Percentiles rank a stretch among this genome's conserved stretches.
These are phyloP conservation scores for Deilephila porcellus DNA, from an alignment of 2,888 invertebrate genomes.

Conservation along the genomic window DNA sequence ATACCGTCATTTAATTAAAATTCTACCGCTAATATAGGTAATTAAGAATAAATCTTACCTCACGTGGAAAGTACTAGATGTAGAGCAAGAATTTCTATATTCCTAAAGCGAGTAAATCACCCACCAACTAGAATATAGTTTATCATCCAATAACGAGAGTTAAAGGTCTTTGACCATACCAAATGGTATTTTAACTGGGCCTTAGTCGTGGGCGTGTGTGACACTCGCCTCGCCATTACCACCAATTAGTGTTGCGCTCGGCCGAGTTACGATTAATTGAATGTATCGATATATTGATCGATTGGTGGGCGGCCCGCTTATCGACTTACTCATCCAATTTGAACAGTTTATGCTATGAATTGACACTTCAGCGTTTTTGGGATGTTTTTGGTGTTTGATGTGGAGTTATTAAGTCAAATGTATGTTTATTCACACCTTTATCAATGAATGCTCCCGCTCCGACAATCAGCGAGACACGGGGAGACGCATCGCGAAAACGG, in stretches of 20 bases:
- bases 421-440: background rate
- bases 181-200: constrained; percentile 28
- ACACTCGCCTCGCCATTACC: constrained; percentile 32
- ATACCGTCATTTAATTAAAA: no score
- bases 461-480: no score
- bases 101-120: background rate
- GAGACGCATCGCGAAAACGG: no score
- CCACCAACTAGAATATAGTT: background rate
- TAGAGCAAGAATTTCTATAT: background rate
- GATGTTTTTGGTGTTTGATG: background rate
- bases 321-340: constrained; percentile 34
- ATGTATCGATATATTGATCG: constrained; percentile 80
- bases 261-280: constrained; percentile 64
- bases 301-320: constrained; percentile 51
- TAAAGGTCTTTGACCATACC: constrained; percentile 28
- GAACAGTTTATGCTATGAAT: constrained; percentile 24
- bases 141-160: constrained; percentile 23
- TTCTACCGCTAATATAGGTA: no score
- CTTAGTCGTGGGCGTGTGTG: constrained; percentile 19
- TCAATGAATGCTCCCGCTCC: no score
- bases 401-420: no score
- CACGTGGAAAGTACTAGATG: background rate
- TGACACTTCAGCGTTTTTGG: constrained; percentile 24
- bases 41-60: no score
- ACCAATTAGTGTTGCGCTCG: constrained; percentile 62